Evolutionary conservation across 2,888 invertebrate genomes (phyloP).

Genomic region (Pyrochroa serraticornis): DNA sequence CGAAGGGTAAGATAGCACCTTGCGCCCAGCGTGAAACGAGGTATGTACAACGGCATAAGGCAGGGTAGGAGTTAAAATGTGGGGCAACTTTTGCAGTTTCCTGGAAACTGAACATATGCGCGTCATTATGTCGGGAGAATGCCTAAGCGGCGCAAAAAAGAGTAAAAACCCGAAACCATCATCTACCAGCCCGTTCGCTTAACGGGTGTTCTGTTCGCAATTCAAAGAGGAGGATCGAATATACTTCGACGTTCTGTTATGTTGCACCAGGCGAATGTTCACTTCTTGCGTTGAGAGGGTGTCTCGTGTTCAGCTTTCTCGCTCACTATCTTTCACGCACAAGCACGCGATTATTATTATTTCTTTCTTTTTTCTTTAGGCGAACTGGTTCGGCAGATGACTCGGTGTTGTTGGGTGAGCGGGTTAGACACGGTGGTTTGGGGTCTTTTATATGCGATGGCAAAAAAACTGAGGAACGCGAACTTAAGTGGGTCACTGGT

Average conservation of each 20-base stretch:
- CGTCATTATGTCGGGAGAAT: constrained; percentile 49
- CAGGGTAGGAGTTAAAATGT: constrained; percentile 24
- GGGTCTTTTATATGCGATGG: neutral
- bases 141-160: constrained; percentile 32
- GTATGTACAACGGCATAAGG: constrained; percentile 10
- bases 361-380: neutral
- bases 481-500: constrained; percentile 7
- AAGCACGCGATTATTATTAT: constrained; percentile 6
- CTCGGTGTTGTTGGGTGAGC: constrained; percentile 3
- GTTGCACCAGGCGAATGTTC: neutral
- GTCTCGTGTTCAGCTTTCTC: neutral
- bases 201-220: constrained; percentile 40
- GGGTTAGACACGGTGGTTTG: constrained; percentile 7
- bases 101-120: constrained; percentile 51
- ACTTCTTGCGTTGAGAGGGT: neutral
- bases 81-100: constrained; percentile 46
- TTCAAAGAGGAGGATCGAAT: neutral
- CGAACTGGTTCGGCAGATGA: constrained; percentile 1
- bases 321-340: neutral
- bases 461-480: neutral
- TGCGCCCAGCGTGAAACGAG: neutral
- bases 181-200: constrained; percentile 33
- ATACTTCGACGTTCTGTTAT: neutral
- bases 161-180: constrained; percentile 41
- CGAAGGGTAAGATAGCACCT: neutral